Evolutionary conservation across 1,140 invertebrate genomes (phyloP).

Genomic region (Trichogramma pretiosum): DNA sequence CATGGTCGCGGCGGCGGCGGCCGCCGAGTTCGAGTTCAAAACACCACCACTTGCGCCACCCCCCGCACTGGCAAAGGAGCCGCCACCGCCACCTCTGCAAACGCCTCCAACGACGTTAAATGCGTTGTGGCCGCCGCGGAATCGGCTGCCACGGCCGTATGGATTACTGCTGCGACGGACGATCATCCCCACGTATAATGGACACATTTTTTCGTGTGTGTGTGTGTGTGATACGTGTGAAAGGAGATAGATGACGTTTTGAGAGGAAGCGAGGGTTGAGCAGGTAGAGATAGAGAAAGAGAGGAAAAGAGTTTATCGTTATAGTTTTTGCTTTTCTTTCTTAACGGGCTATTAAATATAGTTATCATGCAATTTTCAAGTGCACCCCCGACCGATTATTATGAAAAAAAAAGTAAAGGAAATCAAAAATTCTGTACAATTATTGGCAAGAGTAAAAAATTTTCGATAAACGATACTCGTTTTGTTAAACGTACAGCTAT

Average conservation of each 20-base stretch:
- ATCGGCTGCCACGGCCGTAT: constrained; percentile 38
- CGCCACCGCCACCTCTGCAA: constrained; percentile 36
- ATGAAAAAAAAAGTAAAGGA: too few species aligned
- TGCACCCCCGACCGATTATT: too few species aligned
- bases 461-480: too few species aligned
- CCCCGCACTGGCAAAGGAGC: constrained; percentile 30
- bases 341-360: too few species aligned
- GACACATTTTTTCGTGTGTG: background rate
- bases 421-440: too few species aligned
- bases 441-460: too few species aligned
- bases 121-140: constrained; percentile 41
- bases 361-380: too few species aligned
- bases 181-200: constrained; percentile 3
- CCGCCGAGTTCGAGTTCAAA: too few species aligned
- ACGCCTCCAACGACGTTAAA: constrained; percentile 42
- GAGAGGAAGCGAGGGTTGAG: too few species aligned
- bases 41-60: constrained; percentile 41
- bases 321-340: too few species aligned
- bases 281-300: background rate
- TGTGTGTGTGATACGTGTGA: background rate
- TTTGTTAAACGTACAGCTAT: too few species aligned
- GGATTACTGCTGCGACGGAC: constrained; percentile 35
- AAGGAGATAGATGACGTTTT: too few species aligned
- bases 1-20: constrained; percentile 42
- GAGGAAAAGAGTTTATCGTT: background rate